Base-by-base conservation (phyloP, 2,888 invertebrate genomes). In the Phengaris arion region DNA sequence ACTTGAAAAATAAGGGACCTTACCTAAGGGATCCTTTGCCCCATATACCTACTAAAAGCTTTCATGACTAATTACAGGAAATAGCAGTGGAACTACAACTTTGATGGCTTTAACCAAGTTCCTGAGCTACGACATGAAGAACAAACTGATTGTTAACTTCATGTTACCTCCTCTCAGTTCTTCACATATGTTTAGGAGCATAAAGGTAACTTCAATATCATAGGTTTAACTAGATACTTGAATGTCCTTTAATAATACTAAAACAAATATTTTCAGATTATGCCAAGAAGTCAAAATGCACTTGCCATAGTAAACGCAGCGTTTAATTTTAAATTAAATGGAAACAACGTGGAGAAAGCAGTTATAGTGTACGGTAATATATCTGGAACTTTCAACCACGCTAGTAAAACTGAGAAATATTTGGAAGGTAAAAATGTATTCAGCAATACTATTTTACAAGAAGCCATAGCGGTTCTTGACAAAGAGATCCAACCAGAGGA, bases 281-380 rank as follows among this genome's bases (percentile, higher is more conserved):
- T 96, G 94, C 95, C 96, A 0, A 91, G 97, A 79, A 95, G 95
- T 57, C 96, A 96, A 88, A 97, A 97, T 83, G 95, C 97, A 0
- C 94, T 97, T 82, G 97, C 97, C 0, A 95, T 96, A 77, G 96
- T 97, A 0, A 97, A 97, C 83, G 96, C 96, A 3, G 97, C 95
- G 0, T 96, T 97, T 81, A 89, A 96, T 0, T 83, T 96, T n/a
- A 93, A 95, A 83, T 46, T 81, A 0, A 85, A 94, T 73, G 81
- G 84, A 74, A 83, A 92, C 76, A 81, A 82, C 2, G 76, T 79
- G 74, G 83, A 83, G 77, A 81, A 78, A 2, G 95, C 95, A 0
- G 90, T 89, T 9, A 94, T 97, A 54, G 95, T 96, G 2, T 96
- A 94, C 79, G 97, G 96, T 0, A 96, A 96, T 57, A 96, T 97